Base-by-base conservation (phyloP, 2,888 invertebrate species). In the Caenorhabditis sulstoni region DNA sequence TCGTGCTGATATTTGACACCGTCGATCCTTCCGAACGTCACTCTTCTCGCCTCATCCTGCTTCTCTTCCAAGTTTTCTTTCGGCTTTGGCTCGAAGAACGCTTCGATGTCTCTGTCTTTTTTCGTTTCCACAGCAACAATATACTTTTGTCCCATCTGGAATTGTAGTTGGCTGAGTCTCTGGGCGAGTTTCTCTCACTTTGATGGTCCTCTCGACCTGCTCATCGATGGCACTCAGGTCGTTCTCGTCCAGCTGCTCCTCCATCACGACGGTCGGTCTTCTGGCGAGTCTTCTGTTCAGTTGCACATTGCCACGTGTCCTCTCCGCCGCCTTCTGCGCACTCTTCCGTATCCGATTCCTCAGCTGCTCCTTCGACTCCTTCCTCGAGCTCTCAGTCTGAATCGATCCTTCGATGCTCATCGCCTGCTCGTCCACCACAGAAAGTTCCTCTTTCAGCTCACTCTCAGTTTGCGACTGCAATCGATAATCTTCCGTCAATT, bases 301-400 rank as follows among this genome's bases (percentile, higher is more conserved):
- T 50, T 87, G 86, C 5, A 86, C 86, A 45, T 85, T 85, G 37
- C 86, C 87, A n/a, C 86, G 77, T 35, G 84, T 87, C 47, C 84
- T 79, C 57, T 85, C 85, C 12, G 88, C 85, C 22, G 85, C 81
- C 47, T 83, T 79, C 53, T 83, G 79, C 0, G 83, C 83, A 64
- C 65, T 79, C 44, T 79, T 64, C 20, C 79, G 16, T 1, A 79
- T 79, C 14, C 73, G 23, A 64, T 79, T 73, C 37, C 73, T 67
- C 71, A 79, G 18, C 66, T 79, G 79, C 14, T 79, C 73, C 35
- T 71, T 71, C 14, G 61, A 59, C 20, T 66, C 71, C 55, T 79
- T 78, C 8, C 37, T 22, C 3, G 50, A 61, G 1, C 1, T 11
- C 3, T 53, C 65, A 18, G 61, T 61, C 49, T 78, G 78, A 39